Evolutionary conservation across 2,888 invertebrate genomes (phyloP).

Genomic region (Chrysotoxum bicinctum): DNA sequence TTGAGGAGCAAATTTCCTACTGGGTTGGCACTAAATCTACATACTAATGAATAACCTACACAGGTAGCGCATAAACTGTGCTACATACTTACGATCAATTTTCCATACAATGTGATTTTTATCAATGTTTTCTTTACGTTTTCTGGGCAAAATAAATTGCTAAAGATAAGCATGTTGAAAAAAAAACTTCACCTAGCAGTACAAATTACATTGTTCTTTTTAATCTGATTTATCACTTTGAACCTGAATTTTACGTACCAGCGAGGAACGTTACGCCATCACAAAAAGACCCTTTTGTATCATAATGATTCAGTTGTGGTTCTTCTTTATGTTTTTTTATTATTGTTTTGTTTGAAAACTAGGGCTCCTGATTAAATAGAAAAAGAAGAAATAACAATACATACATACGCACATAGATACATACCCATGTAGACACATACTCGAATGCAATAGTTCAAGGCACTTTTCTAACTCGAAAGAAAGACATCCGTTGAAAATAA

Average conservation of each 20-base stretch:
- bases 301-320: conserved; percentile 11
- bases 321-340: not conserved
- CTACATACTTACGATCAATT: not conserved
- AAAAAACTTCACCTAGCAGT: not conserved
- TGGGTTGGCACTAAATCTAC: no score
- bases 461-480: not conserved
- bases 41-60: no score
- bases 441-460: not conserved
- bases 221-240: conserved; percentile 55
- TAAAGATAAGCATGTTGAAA: conserved; percentile 38
- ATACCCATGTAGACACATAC: no score
- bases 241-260: conserved; percentile 37
- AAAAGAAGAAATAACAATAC: not conserved
- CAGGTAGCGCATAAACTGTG: not conserved
- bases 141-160: conserved; percentile 44
- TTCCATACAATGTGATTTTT: conserved; percentile 30
- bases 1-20: no score
- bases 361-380: not conserved
- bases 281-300: conserved; percentile 28
- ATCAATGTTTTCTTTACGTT: conserved; percentile 39
- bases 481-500: no score
- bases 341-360: conserved; percentile 16
- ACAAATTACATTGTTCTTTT: conserved; percentile 28
- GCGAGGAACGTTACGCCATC: not conserved
- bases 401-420: no score